These are phyloP conservation scores for Anthrax anthrax DNA, from an alignment of 2,888 invertebrate species.

Conservation along the genomic window DNA sequence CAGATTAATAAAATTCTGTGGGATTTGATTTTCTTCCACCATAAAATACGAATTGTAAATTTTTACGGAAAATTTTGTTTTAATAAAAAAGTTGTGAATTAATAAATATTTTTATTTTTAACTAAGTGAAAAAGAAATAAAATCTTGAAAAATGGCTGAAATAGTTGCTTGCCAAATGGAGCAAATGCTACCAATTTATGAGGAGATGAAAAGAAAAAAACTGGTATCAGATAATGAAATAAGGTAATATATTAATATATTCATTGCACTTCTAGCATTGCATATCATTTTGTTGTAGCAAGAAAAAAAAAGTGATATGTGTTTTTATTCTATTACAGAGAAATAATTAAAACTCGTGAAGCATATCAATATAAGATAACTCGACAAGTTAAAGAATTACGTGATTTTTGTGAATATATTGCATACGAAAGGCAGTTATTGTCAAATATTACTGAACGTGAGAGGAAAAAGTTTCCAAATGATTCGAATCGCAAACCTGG, in stretches of 20 bases:
- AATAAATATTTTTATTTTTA: no score
- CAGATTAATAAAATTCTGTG: no score
- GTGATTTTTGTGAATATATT: conserved; percentile 6
- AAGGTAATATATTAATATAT: conserved; percentile 36
- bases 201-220: conserved; percentile 58
- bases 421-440: conserved; percentile 3
- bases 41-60: no score
- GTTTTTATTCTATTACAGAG: not conserved
- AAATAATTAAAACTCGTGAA: conserved; percentile 4
- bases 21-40: no score
- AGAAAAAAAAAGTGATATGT: no score
- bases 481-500: not conserved
- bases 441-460: not conserved
- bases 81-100: no score
- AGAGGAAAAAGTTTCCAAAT: not conserved
- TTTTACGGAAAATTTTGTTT: no score
- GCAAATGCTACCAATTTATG: conserved; percentile 64
- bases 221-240: conserved; percentile 57
- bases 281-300: not conserved
- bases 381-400: not conserved
- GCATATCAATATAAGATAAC: conserved; percentile 3
- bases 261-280: no score
- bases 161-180: conserved; percentile 64
- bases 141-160: conserved; percentile 51
- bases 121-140: not conserved